Conservation (phyloP, 2,797 vertebrate species). For the Clamator glandarius region DNA sequence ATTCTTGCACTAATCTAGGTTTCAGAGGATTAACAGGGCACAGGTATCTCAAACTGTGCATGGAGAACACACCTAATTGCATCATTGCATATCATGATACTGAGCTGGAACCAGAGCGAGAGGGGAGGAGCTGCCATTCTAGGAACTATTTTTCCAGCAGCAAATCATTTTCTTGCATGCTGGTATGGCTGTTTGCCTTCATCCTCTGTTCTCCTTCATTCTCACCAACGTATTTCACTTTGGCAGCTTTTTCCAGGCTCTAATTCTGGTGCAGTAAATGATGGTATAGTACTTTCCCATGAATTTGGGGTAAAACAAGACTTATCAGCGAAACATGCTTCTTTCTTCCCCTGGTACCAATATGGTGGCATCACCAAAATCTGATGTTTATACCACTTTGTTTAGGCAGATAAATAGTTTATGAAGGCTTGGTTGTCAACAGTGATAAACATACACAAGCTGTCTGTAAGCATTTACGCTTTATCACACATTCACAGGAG, state of each 20-base stretch:
- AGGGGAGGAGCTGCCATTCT: background rate
- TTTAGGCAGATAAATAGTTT: background rate
- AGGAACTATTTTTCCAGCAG: background rate
- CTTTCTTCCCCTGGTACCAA: background rate
- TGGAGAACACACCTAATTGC: background rate
- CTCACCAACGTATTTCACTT: background rate
- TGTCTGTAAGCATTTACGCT: background rate
- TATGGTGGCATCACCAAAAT: background rate
- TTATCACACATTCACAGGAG: background rate
- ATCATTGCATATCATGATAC: background rate
- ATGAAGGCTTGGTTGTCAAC: background rate
- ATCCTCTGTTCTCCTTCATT: background rate
- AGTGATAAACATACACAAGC: background rate
- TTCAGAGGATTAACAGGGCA: background rate
- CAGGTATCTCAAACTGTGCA: background rate
- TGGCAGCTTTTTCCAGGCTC: background rate
- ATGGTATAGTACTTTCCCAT: background rate
- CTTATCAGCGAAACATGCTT: rapidly evolving
- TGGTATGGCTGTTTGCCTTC: background rate
- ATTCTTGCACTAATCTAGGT: background rate
- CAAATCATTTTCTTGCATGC: background rate
- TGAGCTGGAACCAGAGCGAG: background rate
- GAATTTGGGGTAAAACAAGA: background rate
- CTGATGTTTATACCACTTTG: background rate
- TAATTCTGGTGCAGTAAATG: background rate